Evolutionary conservation across 2,888 invertebrate species (phyloP), one percentile per base, ranked within the genome.

Genomic region (Branchellion lobata): DNA sequence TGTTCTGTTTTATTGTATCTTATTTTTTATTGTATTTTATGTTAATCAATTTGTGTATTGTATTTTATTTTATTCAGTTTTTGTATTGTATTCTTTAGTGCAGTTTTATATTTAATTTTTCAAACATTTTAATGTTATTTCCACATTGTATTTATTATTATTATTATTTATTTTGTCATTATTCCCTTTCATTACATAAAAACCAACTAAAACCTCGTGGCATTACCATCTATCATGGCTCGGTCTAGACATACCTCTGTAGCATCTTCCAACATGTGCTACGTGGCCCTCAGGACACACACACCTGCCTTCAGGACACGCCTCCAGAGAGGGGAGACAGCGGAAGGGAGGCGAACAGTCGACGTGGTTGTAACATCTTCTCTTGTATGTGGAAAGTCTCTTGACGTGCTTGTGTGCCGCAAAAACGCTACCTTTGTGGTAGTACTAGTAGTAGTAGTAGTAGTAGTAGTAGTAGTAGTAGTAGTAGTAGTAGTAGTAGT

Each of bases 401-500:
- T n/a, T n/a, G n/a, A n/a, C n/a, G n/a, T n/a, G n/a, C n/a, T n/a
- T n/a, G n/a, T n/a, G n/a, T n/a, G n/a, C n/a, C n/a, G n/a, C n/a
- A n/a, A n/a, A n/a, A n/a, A n/a, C n/a, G n/a, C n/a, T n/a, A n/a
- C n/a, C n/a, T n/a, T n/a, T n/a, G n/a, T n/a, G n/a, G n/a, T n/a
- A n/a, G n/a, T n/a, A n/a, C n/a, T n/a, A n/a, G n/a, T n/a, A n/a
- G n/a, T 27, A 1, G 29, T 21, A 27, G n/a, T 1, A 24, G 1
- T 69, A 73, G 5, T 21, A 73, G 5, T 73, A 0, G 40, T 73
- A 40, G 40, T 18, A 73, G 40, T 0, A 40, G 47, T 76, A 76
- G 76, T 71, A 71, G 76, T 76, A 76, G 76, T 71, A 71, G 76
- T 76, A 76, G 68, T 71, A 71, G 76, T 76, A 76, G 76, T 71